phyloP scores from a whole-genome alignment of 1,140 invertebrate genomes.

The Procambarus virginalis region DNA sequence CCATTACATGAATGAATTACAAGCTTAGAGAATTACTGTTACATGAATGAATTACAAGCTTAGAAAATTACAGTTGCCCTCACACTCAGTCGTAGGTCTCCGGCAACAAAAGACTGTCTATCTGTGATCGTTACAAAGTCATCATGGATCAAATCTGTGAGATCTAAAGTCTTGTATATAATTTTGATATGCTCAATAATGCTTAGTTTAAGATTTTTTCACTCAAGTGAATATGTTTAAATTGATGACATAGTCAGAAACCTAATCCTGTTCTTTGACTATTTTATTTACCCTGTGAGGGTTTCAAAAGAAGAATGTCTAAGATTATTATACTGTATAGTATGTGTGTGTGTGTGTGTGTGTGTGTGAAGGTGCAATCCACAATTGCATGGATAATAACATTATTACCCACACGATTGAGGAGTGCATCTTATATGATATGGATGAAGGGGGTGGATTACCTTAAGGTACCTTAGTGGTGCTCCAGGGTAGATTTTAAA shows the following conservation, averaged over 20 bases:
- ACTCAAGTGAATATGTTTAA: constrained; percentile 25
- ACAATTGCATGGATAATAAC: too few species aligned
- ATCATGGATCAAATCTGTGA: constrained; percentile 58
- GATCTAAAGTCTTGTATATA: constrained; percentile 47
- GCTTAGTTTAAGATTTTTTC: constrained; percentile 30
- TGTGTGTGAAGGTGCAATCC: not conserved
- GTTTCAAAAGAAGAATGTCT: constrained; percentile 9
- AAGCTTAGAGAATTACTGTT: too few species aligned
- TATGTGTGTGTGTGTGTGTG: not conserved
- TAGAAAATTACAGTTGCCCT: not conserved
- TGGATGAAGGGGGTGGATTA: too few species aligned
- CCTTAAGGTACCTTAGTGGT: too few species aligned
- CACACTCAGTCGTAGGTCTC: constrained; percentile 1
- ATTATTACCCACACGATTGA: too few species aligned
- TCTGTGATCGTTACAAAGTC: constrained; percentile 48
- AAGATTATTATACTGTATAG: not conserved
- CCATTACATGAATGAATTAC: too few species aligned
- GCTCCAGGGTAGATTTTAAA: too few species aligned
- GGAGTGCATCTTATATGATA: too few species aligned
- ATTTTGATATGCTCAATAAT: constrained; percentile 52
- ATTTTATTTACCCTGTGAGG: constrained; percentile 5
- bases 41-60: too few species aligned
- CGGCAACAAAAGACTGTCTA: constrained; percentile 44
- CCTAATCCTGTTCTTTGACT: constrained; percentile 5
- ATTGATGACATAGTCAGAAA: constrained; percentile 36